phyloP scores from a whole-genome alignment of 2,113 vertebrate species.

The Lathamus discolor region DNA sequence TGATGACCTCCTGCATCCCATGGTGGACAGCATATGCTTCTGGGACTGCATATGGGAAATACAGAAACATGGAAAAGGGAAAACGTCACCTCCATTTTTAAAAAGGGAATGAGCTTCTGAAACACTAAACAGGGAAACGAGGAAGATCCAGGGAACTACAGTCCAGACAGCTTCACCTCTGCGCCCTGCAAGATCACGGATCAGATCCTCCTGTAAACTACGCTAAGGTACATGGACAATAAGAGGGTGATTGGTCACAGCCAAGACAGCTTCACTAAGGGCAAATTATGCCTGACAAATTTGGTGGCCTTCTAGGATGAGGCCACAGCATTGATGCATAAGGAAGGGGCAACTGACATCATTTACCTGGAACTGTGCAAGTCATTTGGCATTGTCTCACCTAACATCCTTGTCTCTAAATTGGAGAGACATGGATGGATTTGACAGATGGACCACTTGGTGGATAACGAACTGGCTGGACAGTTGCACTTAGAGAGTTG shows the following conservation, averaged over 20 bases:
- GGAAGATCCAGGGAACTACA: not conserved
- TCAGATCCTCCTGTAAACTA: not conserved
- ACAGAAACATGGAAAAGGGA: not conserved
- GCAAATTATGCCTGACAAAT: not conserved
- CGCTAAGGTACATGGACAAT: not conserved
- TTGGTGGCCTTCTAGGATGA: not conserved
- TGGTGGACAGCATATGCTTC: accelerated
- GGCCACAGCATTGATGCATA: not conserved
- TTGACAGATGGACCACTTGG: not conserved
- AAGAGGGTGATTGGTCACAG: not conserved
- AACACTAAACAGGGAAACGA: not conserved
- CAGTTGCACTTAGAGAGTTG: not conserved
- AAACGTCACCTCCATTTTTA: not conserved
- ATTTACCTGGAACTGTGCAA: not conserved
- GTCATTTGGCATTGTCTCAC: not conserved
- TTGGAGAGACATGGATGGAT: not conserved
- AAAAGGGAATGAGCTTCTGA: not conserved
- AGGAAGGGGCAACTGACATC: not conserved
- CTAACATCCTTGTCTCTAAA: not conserved
- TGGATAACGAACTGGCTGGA: not conserved
- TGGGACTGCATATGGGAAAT: not conserved
- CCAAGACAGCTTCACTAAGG: not conserved
- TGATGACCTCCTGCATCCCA: not conserved
- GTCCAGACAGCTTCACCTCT: not conserved
- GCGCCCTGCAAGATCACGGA: not conserved